Evolutionary conservation across 2,888 invertebrate genomes (phyloP).

Genomic region (Lasioglossum lativentre): DNA sequence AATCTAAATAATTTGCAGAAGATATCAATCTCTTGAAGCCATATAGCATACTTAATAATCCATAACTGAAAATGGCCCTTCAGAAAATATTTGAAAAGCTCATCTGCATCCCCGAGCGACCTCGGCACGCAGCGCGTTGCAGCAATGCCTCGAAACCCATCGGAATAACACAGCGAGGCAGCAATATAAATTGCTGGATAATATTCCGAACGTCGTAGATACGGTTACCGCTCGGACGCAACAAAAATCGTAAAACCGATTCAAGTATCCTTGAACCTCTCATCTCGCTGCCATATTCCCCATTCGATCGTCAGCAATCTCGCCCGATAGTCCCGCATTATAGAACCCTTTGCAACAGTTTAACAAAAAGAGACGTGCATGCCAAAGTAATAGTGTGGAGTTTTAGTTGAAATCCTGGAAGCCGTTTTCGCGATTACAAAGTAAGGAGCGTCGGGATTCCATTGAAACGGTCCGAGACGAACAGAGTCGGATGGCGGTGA

Average conservation of each 20-base stretch:
- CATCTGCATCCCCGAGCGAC: neutral
- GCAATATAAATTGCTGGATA: neutral
- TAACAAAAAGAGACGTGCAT: neutral
- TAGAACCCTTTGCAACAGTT: neutral
- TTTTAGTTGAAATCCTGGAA: neutral
- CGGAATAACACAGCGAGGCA: neutral
- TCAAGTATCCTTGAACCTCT: neutral
- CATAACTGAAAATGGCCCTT: neutral
- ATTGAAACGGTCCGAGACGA: neutral
- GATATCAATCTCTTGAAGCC: too few species aligned
- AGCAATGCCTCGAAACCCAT: neutral
- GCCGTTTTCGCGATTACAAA: neutral
- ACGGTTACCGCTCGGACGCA: neutral
- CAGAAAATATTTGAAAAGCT: neutral
- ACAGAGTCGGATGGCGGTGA: neutral
- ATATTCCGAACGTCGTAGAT: neutral
- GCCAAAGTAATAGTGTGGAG: neutral
- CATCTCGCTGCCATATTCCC: neutral
- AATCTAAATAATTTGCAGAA: too few species aligned
- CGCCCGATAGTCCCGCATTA: neutral
- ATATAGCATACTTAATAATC: neutral
- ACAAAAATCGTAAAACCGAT: neutral
- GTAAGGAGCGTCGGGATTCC: neutral
- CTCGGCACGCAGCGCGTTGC: neutral
- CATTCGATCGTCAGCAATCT: neutral